Base-by-base conservation (phyloP, 2,888 invertebrate genomes). In the Podotricha telesiphe region DNA sequence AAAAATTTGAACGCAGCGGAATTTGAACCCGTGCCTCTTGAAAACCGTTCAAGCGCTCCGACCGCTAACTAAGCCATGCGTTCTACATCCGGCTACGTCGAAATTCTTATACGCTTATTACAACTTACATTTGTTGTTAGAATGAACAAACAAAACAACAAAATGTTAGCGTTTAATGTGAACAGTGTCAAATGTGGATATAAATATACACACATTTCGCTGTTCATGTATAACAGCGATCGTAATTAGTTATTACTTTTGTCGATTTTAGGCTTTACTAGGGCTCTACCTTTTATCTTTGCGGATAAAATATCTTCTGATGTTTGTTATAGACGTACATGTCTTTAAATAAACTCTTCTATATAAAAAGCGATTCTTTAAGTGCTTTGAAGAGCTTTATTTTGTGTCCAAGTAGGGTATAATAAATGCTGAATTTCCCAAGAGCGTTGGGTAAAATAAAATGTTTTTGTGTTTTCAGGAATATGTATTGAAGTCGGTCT, bases 401-500 rank as follows among this genome's bases (percentile, higher is more conserved):
- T 59, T 59, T 59, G 22, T 42, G 20, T 22, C 58, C 58, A 59
- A 59, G 42, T 59, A 59, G 58, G 58, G 22, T 59, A 42, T 59
- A 48, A 47, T 34, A 34, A 48, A 62, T 48, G 34, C 17, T 48
- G 47, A 19, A 62, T 34, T 34, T 62, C 48, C 62, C 34, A 61
- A 45, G 53, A 67, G 66, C 51, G 42, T 72, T 70, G 55, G 69
- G 64, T 74, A 51, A 69, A 73, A 74, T 71, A 68, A 69, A 71
- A 73, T 76, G 73, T 79, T 79, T 79, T 77, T 81, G 77, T 79
- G 75, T 76, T 80, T 81, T 74, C 79, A 80, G 80, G 79, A 75
- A 73, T 77, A 72, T 78, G 74, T 79, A 75, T 78, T 75, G 78
- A 79, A 78, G 79, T 80, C 72, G 76, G 76, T 79, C 74, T 77